Evolutionary conservation across 2,888 invertebrate genomes (phyloP).

Genomic region (Acanthoscelides obtectus): DNA sequence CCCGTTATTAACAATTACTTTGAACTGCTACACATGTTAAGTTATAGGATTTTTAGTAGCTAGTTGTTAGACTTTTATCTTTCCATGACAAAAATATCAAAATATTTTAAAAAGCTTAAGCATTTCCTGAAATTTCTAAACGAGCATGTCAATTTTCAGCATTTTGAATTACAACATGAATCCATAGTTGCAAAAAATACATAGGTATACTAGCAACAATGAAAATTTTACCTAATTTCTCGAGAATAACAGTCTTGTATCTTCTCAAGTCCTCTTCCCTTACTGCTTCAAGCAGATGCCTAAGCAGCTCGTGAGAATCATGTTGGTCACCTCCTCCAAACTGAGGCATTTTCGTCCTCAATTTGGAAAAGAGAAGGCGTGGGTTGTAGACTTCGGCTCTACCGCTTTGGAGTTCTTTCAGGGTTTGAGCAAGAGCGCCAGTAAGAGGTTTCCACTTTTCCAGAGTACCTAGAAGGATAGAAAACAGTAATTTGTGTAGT

Average conservation of each 20-base stretch:
- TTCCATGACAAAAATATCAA: no score
- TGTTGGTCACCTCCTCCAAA: constrained; percentile 95
- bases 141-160: no score
- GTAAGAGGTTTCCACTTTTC: constrained; percentile 68
- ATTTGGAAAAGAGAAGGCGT: constrained; percentile 55
- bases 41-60: no score
- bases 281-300: constrained; percentile 86
- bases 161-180: no score
- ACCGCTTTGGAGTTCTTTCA: constrained; percentile 64
- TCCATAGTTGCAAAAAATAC: no score
- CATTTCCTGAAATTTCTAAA: no score
- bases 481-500: no score
- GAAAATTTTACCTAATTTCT: constrained; percentile 67
- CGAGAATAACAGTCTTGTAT: constrained; percentile 77
- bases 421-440: constrained; percentile 61
- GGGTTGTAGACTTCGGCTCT: constrained; percentile 62
- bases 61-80: no score
- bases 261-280: constrained; percentile 71
- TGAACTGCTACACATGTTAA: no score
- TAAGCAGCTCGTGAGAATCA: constrained; percentile 90
- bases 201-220: no score
- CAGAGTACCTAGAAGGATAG: constrained; percentile 44
- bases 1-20: no score
- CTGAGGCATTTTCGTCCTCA: constrained; percentile 69
- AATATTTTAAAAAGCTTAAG: no score